phyloP scores from a whole-genome alignment of 2,888 invertebrate genomes.

The Parnassius apollo region DNA sequence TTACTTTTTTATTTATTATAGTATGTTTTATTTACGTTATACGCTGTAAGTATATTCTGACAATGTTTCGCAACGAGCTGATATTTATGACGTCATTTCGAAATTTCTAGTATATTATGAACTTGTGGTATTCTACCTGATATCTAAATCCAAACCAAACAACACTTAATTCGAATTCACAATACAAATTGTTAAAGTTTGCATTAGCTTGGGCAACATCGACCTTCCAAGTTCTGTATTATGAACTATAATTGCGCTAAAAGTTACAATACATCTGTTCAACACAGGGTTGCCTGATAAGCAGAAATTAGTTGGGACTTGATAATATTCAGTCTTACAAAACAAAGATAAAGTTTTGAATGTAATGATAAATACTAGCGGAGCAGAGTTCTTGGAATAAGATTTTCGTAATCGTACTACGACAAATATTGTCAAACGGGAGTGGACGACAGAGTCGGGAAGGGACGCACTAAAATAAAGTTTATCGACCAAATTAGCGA shows the following conservation, averaged over 20 bases:
- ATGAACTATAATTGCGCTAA: not conserved
- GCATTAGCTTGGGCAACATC: not conserved
- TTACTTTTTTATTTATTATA: no score
- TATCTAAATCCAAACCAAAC: conserved; percentile 12
- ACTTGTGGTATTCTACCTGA: not conserved
- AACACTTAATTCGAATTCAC: conserved; percentile 9
- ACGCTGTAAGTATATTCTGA: no score
- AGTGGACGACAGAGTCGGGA: no score
- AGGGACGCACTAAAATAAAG: no score
- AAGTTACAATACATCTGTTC: not conserved
- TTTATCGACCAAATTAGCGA: no score
- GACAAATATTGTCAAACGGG: no score
- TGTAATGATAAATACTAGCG: no score
- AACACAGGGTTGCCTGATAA: conserved; percentile 1
- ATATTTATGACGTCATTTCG: not conserved
- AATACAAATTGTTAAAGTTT: conserved; percentile 7
- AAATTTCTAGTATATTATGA: not conserved
- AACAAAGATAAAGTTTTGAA: no score
- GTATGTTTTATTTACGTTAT: no score
- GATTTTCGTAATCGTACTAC: no score
- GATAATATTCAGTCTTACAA: not conserved
- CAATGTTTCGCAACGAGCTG: not conserved
- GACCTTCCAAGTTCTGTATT: not conserved
- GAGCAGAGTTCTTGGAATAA: no score
- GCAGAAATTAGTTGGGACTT: not conserved